A percentile compares a stretch with the other conserved stretches of the same genome.
These are phyloP conservation scores for Dendronephthya gigantea DNA, from an alignment of 64 coral and sea anemone genomes.

Conservation along the genomic window DNA sequence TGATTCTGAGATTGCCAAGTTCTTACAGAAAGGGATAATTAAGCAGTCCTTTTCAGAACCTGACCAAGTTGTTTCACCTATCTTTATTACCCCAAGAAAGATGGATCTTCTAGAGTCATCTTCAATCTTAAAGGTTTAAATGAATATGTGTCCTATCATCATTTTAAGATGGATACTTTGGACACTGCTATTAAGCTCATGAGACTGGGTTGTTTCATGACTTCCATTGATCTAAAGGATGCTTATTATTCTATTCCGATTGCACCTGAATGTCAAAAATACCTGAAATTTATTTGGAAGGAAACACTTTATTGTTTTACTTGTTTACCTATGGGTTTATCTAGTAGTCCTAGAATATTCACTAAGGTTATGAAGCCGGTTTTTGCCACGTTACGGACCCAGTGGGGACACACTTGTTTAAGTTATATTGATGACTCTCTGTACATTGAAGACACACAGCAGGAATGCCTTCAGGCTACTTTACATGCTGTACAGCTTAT, in stretches of 20 bases:
- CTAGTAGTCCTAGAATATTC: slow-evolving; percentile 51
- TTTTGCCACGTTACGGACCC: slow-evolving; percentile 22
- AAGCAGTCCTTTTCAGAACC: neutral
- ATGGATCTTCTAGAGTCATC: slow-evolving; percentile 35
- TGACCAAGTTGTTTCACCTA: slow-evolving; percentile 39
- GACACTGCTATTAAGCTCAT: slow-evolving; percentile 60
- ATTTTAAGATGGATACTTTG: slow-evolving; percentile 65
- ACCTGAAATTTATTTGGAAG: too few species aligned
- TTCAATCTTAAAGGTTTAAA: slow-evolving; percentile 52
- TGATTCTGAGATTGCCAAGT: slow-evolving; percentile 38
- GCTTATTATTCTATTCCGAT: slow-evolving; percentile 49
- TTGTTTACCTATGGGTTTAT: slow-evolving; percentile 51
- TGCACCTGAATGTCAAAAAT: slow-evolving; percentile 38
- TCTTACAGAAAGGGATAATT: slow-evolving; percentile 44
- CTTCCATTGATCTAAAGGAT: slow-evolving; percentile 50
- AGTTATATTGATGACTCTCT: slow-evolving; percentile 49
- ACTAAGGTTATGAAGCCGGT: slow-evolving; percentile 48
- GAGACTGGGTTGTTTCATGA: slow-evolving; percentile 45
- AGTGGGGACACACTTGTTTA: slow-evolving; percentile 36
- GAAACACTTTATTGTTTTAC: neutral
- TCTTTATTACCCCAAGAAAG: slow-evolving; percentile 51
- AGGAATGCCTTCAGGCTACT: neutral
- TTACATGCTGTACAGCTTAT: neutral
- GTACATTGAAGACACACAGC: neutral
- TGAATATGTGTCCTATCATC: slow-evolving; percentile 46